Evolutionary conservation across 1,140 invertebrate genomes (phyloP), one percentile per base, ranked within the genome.

Genomic region (Micrasema longulum): DNA sequence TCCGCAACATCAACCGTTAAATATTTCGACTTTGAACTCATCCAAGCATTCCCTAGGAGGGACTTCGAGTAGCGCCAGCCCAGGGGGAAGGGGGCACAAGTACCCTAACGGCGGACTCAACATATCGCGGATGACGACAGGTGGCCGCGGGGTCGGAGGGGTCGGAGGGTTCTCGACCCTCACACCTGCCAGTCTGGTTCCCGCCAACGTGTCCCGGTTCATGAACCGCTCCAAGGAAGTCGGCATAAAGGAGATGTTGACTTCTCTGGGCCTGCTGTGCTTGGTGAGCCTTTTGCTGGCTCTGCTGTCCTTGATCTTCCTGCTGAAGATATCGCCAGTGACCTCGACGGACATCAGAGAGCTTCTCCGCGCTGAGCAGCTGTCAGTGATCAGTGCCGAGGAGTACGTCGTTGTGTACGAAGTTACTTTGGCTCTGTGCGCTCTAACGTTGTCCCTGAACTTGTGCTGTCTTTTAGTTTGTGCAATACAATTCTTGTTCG

Each of bases 401-500:
- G 93, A 95, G 78, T 95, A 95, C 77, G 90, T 92, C 20, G 90
- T 94, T 70, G 93, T 97, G 26, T 95, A 95, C 80, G 95, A 97
- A 86, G 94, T 97, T 72, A 95, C 94, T 2, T 85, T 96, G 73
- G 94, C 94, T 5, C 85, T 97, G 70, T 94, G 93, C 79, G 94
- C 95, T 10, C 87, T 97, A 65, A 95, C 95, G 20, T 84, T 97
- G 20, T 94, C 93, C 0, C 83, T 97, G 26, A 95, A 97, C 82
- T 87, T 97, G 14, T 96, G 94, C 84, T 97, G 95, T 80, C 86
- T 97, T 41, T 89, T 97, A 71, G 94, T 97, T 67, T 97, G 95
- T 87, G 92, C 94, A 71, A 95, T 96, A 77, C 95, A 97, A 86
- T 96, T 96, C 86, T 89, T 97, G 76, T 97, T 97, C 81, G 93